Evolutionary conservation across 2,113 vertebrate species (phyloP).

Genomic region (Collichthys lucidus): DNA sequence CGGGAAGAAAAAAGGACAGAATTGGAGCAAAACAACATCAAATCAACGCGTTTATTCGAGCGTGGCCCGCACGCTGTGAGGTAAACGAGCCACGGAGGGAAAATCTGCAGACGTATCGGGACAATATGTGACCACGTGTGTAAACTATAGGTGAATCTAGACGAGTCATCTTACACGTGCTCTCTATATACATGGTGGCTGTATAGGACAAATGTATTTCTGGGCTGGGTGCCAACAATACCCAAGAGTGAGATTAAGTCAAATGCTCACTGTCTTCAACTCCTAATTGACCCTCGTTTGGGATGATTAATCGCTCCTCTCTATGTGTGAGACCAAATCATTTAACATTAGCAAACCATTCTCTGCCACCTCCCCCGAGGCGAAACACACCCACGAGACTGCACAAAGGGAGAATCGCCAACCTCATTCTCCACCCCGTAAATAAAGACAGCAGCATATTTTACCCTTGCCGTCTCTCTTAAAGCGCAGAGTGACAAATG

Average conservation of each 20-base stretch:
- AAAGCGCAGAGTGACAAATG: slow-evolving; percentile 68
- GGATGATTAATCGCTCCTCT: slow-evolving; percentile 76
- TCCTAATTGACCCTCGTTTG: slow-evolving; percentile 80
- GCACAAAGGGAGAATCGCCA: slow-evolving; percentile 35
- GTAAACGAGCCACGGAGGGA: slow-evolving; percentile 30
- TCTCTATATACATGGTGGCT: slow-evolving; percentile 32
- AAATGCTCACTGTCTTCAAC: slow-evolving; percentile 61
- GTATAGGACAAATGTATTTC: slow-evolving; percentile 70
- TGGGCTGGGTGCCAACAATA: slow-evolving; percentile 74
- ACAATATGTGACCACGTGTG: not conserved
- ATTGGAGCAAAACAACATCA: slow-evolving; percentile 36
- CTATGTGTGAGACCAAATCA: slow-evolving; percentile 73
- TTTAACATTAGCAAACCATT: slow-evolving; percentile 78
- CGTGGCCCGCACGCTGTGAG: slow-evolving; percentile 38
- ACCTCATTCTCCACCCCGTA: slow-evolving; percentile 41
- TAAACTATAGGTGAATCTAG: not conserved
- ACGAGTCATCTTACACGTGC: slow-evolving; percentile 5
- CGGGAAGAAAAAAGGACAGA: slow-evolving; percentile 33
- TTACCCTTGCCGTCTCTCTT: slow-evolving; percentile 54
- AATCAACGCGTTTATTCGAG: slow-evolving; percentile 31
- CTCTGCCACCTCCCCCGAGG: slow-evolving; percentile 58
- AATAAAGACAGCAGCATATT: slow-evolving; percentile 69
- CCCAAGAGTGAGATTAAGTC: slow-evolving; percentile 78
- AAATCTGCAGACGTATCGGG: slow-evolving; percentile 13
- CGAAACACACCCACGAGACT: slow-evolving; percentile 53